Conservation (phyloP, 2,113 vertebrate species). For the Balaeniceps rex region DNA sequence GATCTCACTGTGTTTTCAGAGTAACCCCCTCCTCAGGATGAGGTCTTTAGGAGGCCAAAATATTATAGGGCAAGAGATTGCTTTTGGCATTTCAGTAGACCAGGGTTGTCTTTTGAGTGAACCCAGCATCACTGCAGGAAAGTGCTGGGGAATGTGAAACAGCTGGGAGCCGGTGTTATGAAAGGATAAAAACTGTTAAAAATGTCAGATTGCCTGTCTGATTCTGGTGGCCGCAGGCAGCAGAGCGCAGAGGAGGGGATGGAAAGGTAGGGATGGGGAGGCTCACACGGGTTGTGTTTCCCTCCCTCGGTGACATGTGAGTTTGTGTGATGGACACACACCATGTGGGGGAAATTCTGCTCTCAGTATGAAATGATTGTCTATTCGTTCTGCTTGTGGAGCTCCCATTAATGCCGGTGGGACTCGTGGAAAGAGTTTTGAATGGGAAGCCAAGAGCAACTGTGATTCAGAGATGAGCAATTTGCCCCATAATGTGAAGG, state of each 20-base stretch:
- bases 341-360: slow-evolving; percentile 20
- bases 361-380: slow-evolving; percentile 53
- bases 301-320: neutral
- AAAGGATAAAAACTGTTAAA: slow-evolving; percentile 4
- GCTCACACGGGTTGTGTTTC: neutral
- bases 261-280: neutral
- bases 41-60: slow-evolving; percentile 13
- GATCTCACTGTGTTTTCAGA: neutral
- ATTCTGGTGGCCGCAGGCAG: neutral
- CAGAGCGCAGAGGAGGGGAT: neutral
- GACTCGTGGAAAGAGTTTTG: neutral
- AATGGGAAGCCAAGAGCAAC: neutral
- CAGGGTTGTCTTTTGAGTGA: neutral
- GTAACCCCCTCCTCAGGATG: neutral
- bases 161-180: neutral
- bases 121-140: neutral
- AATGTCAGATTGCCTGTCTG: neutral
- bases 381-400: slow-evolving; percentile 52
- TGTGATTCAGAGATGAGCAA: slow-evolving; percentile 48
- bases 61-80: neutral
- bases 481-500: slow-evolving; percentile 37
- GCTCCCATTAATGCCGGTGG: neutral
- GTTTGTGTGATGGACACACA: neutral
- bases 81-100: neutral
- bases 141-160: neutral